A percentile compares a stretch with the other conserved stretches of the same genome.
phyloP scores from a whole-genome alignment of 2,797 vertebrate genomes.

The Hemitrygon akajei region DNA sequence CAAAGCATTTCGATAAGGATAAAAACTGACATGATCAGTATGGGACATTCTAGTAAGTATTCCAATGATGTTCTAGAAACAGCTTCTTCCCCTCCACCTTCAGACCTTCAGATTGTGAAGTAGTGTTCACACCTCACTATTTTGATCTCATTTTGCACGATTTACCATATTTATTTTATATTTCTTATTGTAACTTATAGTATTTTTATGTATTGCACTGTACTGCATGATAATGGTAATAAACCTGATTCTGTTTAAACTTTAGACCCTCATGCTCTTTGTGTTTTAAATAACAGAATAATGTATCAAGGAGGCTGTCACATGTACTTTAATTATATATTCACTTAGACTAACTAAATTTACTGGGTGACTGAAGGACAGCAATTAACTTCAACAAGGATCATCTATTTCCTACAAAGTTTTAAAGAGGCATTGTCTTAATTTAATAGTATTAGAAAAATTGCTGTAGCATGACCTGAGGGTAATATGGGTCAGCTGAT shows the following conservation, averaged over 20 bases:
- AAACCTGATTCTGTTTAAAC: neutral
- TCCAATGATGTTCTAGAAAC: neutral
- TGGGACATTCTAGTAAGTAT: neutral
- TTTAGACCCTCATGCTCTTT: neutral
- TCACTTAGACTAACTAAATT: neutral
- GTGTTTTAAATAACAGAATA: neutral
- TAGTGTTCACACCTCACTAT: too few species aligned
- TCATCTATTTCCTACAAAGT: neutral
- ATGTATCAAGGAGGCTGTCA: neutral
- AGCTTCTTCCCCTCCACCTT: too few species aligned
- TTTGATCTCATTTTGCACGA: too few species aligned
- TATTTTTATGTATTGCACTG: too few species aligned
- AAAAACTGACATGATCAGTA: neutral
- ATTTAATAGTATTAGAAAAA: neutral
- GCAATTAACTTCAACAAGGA: neutral
- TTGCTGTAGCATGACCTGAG: neutral
- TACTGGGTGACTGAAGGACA: neutral
- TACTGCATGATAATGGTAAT: too few species aligned
- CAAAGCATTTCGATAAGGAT: neutral
- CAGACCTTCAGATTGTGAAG: too few species aligned
- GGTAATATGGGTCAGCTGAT: neutral
- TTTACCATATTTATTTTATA: too few species aligned
- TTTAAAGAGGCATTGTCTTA: neutral
- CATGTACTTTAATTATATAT: slow-evolving; percentile 11
- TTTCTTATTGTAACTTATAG: too few species aligned